Conservation (phyloP, 1,140 invertebrate genomes). For the Zaprionus taronus region DNA sequence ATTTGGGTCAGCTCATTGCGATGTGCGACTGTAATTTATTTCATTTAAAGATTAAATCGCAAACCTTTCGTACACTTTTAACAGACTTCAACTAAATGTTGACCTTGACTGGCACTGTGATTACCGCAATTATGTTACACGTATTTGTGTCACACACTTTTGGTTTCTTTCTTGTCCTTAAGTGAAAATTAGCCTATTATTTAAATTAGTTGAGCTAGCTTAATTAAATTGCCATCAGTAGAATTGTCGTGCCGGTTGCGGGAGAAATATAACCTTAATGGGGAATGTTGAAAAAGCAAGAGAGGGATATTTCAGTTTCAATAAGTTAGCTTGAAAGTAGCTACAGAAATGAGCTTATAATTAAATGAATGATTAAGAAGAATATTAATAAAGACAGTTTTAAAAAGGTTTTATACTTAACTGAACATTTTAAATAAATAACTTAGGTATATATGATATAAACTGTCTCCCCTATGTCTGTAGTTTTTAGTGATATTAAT, state of each 20-base stretch:
- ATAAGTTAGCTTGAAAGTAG: neutral
- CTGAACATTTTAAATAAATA: no score
- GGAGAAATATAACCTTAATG: neutral
- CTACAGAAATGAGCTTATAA: neutral
- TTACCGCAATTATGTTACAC: constrained; percentile 51
- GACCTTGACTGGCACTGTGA: constrained; percentile 56
- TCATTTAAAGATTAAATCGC: constrained; percentile 71
- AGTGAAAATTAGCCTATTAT: constrained; percentile 38
- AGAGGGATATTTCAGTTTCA: neutral
- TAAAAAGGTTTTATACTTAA: no score
- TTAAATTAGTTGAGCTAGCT: constrained; percentile 7
- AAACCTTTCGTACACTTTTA: constrained; percentile 49
- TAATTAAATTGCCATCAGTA: constrained; percentile 42
- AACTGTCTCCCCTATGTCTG: no score
- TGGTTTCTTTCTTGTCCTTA: neutral
- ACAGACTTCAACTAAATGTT: constrained; percentile 43
- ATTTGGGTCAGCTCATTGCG: constrained; percentile 75
- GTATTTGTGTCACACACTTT: constrained; percentile 12
- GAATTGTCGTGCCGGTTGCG: neutral
- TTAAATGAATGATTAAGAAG: no score
- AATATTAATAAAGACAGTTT: no score
- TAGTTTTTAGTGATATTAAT: no score
- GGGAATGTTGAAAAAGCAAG: neutral
- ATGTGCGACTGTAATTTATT: constrained; percentile 72
- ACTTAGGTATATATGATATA: no score